Conservation (phyloP, 2,888 invertebrate species). For the Iselma pallidipennis region DNA sequence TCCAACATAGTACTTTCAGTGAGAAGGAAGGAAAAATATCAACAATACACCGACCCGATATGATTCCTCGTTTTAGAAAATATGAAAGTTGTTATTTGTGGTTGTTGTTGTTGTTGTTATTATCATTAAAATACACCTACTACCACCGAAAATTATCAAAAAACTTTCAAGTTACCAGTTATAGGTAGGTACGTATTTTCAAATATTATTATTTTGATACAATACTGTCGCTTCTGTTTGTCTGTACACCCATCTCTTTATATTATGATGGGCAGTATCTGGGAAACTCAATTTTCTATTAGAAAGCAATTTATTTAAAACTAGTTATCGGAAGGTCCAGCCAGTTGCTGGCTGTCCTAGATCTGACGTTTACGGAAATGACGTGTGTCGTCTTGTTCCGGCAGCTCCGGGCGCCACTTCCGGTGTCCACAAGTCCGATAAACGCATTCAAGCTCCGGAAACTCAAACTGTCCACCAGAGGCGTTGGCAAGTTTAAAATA, state of each 20-base stretch:
- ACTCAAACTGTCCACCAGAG: constrained; percentile 54
- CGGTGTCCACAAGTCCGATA: constrained; percentile 54
- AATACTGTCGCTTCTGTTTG: background rate
- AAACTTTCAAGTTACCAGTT: too few relatives aligned
- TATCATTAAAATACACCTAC: too few relatives aligned
- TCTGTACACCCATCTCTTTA: constrained; percentile 1
- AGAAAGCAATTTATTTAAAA: constrained; percentile 35
- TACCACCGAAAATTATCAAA: too few relatives aligned
- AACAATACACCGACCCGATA: too few relatives aligned
- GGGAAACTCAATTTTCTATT: constrained; percentile 24
- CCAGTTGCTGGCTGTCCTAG: constrained; percentile 41
- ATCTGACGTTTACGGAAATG: constrained; percentile 56
- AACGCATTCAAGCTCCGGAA: constrained; percentile 55
- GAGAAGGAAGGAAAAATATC: background rate
- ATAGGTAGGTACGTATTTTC: background rate
- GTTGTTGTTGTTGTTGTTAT: too few relatives aligned
- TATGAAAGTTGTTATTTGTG: background rate
- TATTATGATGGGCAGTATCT: too few relatives aligned
- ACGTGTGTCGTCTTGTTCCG: constrained; percentile 58
- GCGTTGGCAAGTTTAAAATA: constrained; percentile 49
- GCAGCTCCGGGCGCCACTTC: constrained; percentile 54
- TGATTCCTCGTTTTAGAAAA: too few relatives aligned
- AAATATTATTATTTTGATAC: background rate
- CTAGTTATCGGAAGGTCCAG: constrained; percentile 31
- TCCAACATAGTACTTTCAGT: background rate